These are phyloP conservation scores for Dendroctonus ponderosae DNA, from an alignment of 1,140 invertebrate genomes.

Conservation along the genomic window DNA sequence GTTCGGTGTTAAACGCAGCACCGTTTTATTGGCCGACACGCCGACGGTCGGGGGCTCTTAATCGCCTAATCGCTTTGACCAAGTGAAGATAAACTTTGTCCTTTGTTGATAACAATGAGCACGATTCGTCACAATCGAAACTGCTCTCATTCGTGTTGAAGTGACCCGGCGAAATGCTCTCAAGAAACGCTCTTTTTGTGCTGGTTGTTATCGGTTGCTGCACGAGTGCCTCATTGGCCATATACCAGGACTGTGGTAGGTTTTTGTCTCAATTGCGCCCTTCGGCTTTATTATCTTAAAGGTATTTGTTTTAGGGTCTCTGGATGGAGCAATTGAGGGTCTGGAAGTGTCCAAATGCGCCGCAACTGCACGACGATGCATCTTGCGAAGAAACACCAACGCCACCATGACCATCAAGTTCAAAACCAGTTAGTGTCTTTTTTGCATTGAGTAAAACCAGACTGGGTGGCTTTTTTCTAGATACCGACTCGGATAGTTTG, in stretches of 20 bases:
- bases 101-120: no score
- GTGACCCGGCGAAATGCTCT: no score
- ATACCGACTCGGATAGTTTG: conserved; percentile 50
- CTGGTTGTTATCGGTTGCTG: no score
- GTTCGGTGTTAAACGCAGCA: no score
- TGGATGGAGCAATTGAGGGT: conserved; percentile 56
- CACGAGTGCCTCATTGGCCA: background rate
- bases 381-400: conserved; percentile 61
- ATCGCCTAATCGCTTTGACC: no score
- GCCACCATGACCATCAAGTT: conserved; percentile 62
- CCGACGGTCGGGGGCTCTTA: no score
- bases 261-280: background rate
- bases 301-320: conserved; percentile 56
- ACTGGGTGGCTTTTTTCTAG: conserved; percentile 49
- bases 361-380: conserved; percentile 55
- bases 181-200: no score
- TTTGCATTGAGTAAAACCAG: background rate
- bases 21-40: no score
- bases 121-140: no score
- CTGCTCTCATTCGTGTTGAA: no score
- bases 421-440: conserved; percentile 55
- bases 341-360: conserved; percentile 60
- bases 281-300: conserved; percentile 14
- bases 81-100: no score
- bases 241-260: conserved; percentile 11